Base-by-base conservation (phyloP, 2,888 invertebrate species). In the Apotomis turbidana region DNA sequence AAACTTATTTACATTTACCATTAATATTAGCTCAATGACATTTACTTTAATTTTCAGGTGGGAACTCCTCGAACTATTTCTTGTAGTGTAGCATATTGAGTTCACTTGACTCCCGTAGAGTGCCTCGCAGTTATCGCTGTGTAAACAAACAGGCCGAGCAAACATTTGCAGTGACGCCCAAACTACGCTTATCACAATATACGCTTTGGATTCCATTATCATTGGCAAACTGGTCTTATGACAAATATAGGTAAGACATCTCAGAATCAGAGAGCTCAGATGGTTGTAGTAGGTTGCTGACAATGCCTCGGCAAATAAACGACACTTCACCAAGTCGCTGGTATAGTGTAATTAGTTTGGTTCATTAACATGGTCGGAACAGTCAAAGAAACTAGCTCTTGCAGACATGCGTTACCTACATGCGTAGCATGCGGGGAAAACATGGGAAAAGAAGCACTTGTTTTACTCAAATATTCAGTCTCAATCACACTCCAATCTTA, bases 111-210 rank as follows among this genome's bases (percentile, higher is more conserved):
- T 82, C 87, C 87, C 84, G 78, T 71, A 75, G 54, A 73, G 86
- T 75, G 85, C 88, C 87, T 84, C 68, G 52, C 74, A 51, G 76
- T 77, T 78, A 78, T 78, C 83, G 81, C 68, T 76, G 77, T 76
- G 75, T 80, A 86, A 87, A 88, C 86, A 85, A 84, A 79, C 77
- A 77, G 68, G 75, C 73, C 70, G 75, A 70, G 81, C 80, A 80
- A 82, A 84, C 80, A 83, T 72, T 74, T 69, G 76, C 62, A 72
- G 74, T 77, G 78, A 79, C 78, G 79, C 74, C 74, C 76, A 62
- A 72, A 72, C 62, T 69, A 67, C 46, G 70, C 54, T 73, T 70
- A 73, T 73, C 72, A 66, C 64, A 64, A 49, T 69, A 67, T 71
- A 68, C 57, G 68, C 54, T 71, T 57, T 62, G 13, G 51, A 57